Evolutionary conservation across 1,140 invertebrate genomes (phyloP).

Genomic region (Drosophila carrolli): DNA sequence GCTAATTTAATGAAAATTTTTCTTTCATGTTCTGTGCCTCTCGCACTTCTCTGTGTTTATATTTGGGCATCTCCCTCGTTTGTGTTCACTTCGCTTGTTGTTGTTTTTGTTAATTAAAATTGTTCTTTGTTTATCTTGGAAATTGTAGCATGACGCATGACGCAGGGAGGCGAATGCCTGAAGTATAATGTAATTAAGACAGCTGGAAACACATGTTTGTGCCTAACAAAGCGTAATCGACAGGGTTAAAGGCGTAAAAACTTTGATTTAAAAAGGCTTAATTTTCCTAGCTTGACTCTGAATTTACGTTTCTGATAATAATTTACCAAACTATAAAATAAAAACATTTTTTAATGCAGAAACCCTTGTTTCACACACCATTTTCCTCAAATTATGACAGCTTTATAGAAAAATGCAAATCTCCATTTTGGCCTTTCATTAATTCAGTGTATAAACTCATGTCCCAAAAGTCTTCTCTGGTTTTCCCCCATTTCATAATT

Average conservation of each 20-base stretch:
- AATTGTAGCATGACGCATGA: slow-evolving; percentile 18
- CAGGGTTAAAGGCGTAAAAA: neutral
- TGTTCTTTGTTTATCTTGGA: slow-evolving; percentile 39
- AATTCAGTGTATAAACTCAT: neutral
- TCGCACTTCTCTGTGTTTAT: slow-evolving; percentile 6
- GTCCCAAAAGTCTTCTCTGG: neutral
- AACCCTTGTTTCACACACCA: no score
- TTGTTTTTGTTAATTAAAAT: slow-evolving; percentile 50
- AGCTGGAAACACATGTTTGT: slow-evolving; percentile 6
- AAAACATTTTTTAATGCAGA: neutral
- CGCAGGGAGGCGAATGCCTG: neutral
- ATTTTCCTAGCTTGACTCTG: neutral
- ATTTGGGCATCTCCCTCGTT: slow-evolving; percentile 12
- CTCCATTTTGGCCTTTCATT: neutral
- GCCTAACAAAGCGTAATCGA: slow-evolving; percentile 5
- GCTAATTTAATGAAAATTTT: slow-evolving; percentile 74
- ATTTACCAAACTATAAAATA: neutral
- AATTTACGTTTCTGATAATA: neutral
- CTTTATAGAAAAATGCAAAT: neutral
- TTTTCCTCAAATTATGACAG: no score
- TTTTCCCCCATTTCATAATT: slow-evolving; percentile 23
- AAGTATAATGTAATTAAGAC: slow-evolving; percentile 19
- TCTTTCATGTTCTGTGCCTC: slow-evolving; percentile 36
- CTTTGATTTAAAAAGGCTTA: neutral
- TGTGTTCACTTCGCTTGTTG: slow-evolving; percentile 26